Evolutionary conservation across 2,888 invertebrate genomes (phyloP).

Genomic region (Saturnia pavonia): DNA sequence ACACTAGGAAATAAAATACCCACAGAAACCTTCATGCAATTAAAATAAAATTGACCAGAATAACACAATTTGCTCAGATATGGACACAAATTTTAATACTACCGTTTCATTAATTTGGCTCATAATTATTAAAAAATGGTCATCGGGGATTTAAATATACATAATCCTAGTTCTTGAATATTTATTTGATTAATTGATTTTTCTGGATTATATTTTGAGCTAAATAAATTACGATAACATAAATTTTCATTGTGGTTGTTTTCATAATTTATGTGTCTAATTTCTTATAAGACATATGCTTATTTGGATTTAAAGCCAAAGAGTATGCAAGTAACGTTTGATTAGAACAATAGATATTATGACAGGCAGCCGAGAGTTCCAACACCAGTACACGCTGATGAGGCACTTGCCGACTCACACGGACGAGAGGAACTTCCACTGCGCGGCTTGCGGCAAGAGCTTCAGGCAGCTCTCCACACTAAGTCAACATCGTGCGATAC

Average conservation of each 20-base stretch:
- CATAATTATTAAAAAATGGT: no score
- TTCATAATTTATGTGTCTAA: no score
- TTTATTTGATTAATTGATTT: no score
- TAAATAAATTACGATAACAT: no score
- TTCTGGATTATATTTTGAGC: no score
- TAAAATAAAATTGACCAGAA: not conserved
- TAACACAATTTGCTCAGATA: not conserved
- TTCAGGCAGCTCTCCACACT: constrained; percentile 88
- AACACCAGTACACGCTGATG: constrained; percentile 89
- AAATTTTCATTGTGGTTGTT: no score
- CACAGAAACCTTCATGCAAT: not conserved
- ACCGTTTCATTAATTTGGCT: not conserved
- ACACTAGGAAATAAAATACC: not conserved
- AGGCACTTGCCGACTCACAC: constrained; percentile 89
- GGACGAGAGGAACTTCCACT: constrained; percentile 89
- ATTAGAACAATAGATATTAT: no score
- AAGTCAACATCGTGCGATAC: constrained; percentile 89
- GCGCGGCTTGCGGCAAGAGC: constrained; percentile 87
- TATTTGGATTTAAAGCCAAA: no score
- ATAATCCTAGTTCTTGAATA: no score
- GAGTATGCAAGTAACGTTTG: no score
- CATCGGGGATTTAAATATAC: no score
- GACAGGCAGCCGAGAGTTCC: constrained; percentile 88
- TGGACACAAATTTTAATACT: not conserved
- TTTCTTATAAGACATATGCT: no score